Evolutionary conservation across 1,140 invertebrate genomes (phyloP).

Genomic region (Dreissena polymorpha): DNA sequence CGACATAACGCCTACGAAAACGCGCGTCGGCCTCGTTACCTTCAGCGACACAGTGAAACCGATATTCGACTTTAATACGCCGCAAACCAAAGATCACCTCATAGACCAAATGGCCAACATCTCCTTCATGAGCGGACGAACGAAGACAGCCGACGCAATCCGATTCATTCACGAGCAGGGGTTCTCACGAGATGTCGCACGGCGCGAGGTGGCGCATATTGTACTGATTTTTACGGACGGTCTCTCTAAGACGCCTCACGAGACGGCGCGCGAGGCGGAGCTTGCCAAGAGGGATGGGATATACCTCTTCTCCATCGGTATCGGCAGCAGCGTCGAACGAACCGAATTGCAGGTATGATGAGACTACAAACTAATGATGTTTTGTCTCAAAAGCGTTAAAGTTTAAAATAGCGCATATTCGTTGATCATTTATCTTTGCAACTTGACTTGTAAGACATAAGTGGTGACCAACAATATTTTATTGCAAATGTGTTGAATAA

Average conservation of each 20-base stretch:
- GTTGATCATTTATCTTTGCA: no score
- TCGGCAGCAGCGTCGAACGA: slow-evolving; percentile 69
- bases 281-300: slow-evolving; percentile 64
- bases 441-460: no score
- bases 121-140: slow-evolving; percentile 67
- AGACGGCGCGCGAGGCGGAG: slow-evolving; percentile 64
- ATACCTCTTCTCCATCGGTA: slow-evolving; percentile 72
- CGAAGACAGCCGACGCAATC: slow-evolving; percentile 72
- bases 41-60: slow-evolving; percentile 67
- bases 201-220: slow-evolving; percentile 65
- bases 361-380: no score
- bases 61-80: slow-evolving; percentile 64
- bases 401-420: no score
- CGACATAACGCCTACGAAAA: slow-evolving; percentile 61
- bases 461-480: no score
- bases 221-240: slow-evolving; percentile 73
- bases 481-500: no score
- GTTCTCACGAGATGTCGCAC: slow-evolving; percentile 45
- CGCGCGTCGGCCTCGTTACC: slow-evolving; percentile 68
- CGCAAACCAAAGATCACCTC: slow-evolving; percentile 56
- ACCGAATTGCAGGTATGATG: slow-evolving; percentile 59
- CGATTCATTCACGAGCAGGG: slow-evolving; percentile 61
- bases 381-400: no score
- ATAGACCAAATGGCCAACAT: slow-evolving; percentile 60
- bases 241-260: slow-evolving; percentile 62